Conservation (phyloP, 2,797 vertebrate genomes). For the Dipus sagitta region DNA sequence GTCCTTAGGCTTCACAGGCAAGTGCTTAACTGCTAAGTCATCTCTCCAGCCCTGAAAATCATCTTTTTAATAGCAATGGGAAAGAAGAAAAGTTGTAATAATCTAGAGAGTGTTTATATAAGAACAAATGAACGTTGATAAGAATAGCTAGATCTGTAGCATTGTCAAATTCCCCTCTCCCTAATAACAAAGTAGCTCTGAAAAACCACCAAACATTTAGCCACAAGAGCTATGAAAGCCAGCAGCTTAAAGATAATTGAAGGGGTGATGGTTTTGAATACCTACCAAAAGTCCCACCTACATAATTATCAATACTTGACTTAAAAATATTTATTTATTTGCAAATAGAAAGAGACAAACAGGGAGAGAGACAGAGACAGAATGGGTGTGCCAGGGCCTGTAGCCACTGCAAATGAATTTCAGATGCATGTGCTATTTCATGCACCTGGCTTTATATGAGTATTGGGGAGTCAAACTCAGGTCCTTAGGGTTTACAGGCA, state of each 20-base stretch:
- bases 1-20: no score
- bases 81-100: neutral
- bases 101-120: neutral
- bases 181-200: neutral
- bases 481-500: no score
- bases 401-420: no score
- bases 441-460: no score
- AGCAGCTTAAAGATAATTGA: neutral
- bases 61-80: neutral
- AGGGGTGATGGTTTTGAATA: neutral
- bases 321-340: no score
- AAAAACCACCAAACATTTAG: neutral
- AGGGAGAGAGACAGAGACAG: no score
- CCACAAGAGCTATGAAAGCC: neutral
- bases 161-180: neutral
- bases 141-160: neutral
- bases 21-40: no score
- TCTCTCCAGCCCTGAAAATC: neutral
- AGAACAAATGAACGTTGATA: neutral
- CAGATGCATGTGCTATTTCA: no score
- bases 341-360: no score
- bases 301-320: neutral
- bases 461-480: no score
- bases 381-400: no score
- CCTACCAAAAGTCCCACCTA: neutral